phyloP scores from a whole-genome alignment of 1,140 invertebrate species.

The Nymphalis io region DNA sequence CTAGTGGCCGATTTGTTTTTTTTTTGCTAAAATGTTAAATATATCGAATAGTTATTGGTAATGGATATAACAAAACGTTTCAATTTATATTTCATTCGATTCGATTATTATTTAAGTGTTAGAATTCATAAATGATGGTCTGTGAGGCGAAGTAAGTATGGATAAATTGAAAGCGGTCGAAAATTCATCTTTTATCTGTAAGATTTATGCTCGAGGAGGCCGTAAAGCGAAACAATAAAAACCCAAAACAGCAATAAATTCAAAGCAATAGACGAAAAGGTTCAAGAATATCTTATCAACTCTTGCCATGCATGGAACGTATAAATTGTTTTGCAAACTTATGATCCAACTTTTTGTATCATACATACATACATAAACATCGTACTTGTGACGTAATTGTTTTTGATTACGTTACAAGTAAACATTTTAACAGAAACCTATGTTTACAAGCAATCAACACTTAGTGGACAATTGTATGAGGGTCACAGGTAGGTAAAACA shows the following conservation, averaged over 20 bases:
- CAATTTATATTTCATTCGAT: background rate
- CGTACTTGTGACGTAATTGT: slow-evolving; percentile 37
- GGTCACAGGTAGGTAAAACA: slow-evolving; percentile 70
- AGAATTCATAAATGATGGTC: background rate
- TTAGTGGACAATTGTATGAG: slow-evolving; percentile 72
- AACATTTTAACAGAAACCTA: slow-evolving; percentile 53
- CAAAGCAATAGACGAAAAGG: slow-evolving; percentile 81
- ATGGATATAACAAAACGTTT: too few species aligned
- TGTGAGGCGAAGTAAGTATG: slow-evolving; percentile 26
- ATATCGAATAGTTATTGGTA: too few species aligned
- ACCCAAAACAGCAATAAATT: slow-evolving; percentile 83
- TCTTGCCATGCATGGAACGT: slow-evolving; percentile 73
- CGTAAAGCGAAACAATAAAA: slow-evolving; percentile 82
- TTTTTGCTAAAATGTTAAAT: too few species aligned
- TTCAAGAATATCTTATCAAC: slow-evolving; percentile 80
- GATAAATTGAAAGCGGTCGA: slow-evolving; percentile 66
- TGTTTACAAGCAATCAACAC: slow-evolving; percentile 78
- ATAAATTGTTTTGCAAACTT: slow-evolving; percentile 75
- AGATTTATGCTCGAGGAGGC: slow-evolving; percentile 79
- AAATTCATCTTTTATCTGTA: slow-evolving; percentile 78
- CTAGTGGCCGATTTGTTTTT: too few species aligned
- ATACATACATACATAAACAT: background rate
- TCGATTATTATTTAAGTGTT: background rate
- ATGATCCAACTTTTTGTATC: slow-evolving; percentile 42
- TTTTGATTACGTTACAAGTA: slow-evolving; percentile 57